Evolutionary conservation across 2,797 vertebrate genomes (phyloP).

Genomic region (Spondyliosoma cantharus): DNA sequence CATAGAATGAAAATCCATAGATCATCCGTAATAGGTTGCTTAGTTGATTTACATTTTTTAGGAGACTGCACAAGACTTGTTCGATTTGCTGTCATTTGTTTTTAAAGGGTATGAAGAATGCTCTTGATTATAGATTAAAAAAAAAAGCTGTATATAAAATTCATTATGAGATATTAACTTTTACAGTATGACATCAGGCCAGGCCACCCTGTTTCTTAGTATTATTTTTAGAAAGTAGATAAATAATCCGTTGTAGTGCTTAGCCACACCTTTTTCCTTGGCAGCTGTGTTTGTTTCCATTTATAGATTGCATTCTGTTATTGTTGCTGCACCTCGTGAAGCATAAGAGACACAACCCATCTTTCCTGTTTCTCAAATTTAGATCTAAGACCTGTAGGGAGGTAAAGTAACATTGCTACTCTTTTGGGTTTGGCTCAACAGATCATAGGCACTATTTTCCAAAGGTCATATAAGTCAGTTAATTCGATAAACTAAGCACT

Average conservation of each 20-base stretch:
- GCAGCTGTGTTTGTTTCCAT: slow-evolving; percentile 12
- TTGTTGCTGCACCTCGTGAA: slow-evolving; percentile 15
- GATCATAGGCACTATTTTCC: slow-evolving; percentile 1
- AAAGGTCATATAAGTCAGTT: neutral
- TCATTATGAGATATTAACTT: neutral
- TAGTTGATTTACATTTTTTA: neutral
- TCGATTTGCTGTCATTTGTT: neutral
- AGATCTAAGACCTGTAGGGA: slow-evolving; percentile 4
- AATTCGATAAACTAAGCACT: neutral
- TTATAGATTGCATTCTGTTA: slow-evolving; percentile 25
- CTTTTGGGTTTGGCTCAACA: neutral
- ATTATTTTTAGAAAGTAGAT: slow-evolving; percentile 10
- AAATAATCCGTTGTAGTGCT: neutral
- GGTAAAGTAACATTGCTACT: neutral
- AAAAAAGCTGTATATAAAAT: neutral
- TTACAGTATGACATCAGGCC: neutral
- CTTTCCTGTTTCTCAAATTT: slow-evolving; percentile 51
- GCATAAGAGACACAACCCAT: slow-evolving; percentile 21
- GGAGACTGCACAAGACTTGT: neutral
- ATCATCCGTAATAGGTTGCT: neutral
- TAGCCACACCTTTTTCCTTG: slow-evolving; percentile 27
- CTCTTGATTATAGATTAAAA: neutral
- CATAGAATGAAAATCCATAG: slow-evolving; percentile 61
- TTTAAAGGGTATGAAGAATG: neutral
- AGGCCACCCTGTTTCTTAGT: neutral